phyloP scores from a whole-genome alignment of 2,797 vertebrate species.

The Tokudaia tokunoshimensis region DNA sequence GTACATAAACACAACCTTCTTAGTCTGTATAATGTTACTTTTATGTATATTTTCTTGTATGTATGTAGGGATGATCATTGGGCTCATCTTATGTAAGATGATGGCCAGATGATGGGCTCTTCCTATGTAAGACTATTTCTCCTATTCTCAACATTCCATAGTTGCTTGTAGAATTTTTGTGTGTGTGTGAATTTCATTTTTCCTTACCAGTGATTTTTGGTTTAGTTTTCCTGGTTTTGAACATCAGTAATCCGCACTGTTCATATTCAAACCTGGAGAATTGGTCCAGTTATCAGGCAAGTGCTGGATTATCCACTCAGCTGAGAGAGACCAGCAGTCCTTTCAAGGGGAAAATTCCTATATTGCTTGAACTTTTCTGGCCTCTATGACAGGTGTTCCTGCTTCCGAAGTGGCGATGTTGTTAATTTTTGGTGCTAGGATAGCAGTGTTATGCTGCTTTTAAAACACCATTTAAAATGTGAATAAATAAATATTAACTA shows the following conservation, averaged over 20 bases:
- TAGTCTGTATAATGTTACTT: not conserved
- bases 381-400: not conserved
- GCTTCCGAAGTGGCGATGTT: not conserved
- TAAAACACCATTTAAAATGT: not conserved
- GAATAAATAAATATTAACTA: constrained; percentile 36
- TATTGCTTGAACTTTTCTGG: not conserved
- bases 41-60: too few relatives aligned
- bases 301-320: not conserved
- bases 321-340: not conserved
- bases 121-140: not conserved
- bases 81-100: too few relatives aligned
- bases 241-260: not conserved
- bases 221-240: not conserved
- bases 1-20: not conserved
- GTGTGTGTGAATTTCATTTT: not conserved
- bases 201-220: not conserved
- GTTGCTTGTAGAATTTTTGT: not conserved
- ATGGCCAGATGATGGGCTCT: not conserved
- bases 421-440: not conserved
- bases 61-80: not conserved
- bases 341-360: constrained; percentile 15
- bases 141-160: not conserved
- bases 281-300: not conserved
- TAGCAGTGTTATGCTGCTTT: not conserved
- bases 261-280: not conserved